phyloP scores from a whole-genome alignment of 2,113 vertebrate species.

The Platichthys flesus region DNA sequence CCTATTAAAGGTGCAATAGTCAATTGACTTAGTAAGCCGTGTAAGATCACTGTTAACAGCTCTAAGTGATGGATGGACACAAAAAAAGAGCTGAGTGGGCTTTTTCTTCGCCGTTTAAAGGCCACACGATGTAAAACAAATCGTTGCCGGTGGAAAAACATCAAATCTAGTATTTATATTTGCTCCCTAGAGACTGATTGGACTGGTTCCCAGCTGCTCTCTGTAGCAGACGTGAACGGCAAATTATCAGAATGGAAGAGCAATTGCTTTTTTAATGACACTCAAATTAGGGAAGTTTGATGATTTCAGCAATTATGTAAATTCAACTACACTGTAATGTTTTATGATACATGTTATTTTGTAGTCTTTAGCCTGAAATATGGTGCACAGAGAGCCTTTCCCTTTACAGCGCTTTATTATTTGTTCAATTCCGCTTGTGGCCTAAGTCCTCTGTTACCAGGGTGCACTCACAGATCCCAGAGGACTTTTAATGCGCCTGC shows the following conservation, averaged over 20 bases:
- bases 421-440: background rate
- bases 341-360: too few species aligned
- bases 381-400: background rate
- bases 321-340: too few species aligned
- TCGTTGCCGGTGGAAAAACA: constrained; percentile 10
- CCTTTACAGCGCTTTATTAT: background rate
- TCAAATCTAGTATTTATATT: background rate
- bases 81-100: background rate
- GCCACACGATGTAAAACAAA: background rate
- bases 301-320: too few species aligned
- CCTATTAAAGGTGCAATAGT: background rate
- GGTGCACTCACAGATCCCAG: constrained; percentile 36
- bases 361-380: background rate
- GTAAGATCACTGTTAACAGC: too few species aligned
- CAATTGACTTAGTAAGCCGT: too few species aligned
- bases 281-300: too few species aligned
- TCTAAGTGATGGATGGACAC: background rate
- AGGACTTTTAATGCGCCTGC: constrained; percentile 49
- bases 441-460: constrained; percentile 45
- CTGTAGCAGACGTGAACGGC: background rate
- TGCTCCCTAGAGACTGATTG: background rate
- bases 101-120: too few species aligned
- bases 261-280: background rate
- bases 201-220: constrained; percentile 11
- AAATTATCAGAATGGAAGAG: background rate